A percentile compares a stretch with the other conserved stretches of the same genome.
phyloP scores from a whole-genome alignment of 2,888 invertebrate genomes.

The Diadegma fenestrale region DNA sequence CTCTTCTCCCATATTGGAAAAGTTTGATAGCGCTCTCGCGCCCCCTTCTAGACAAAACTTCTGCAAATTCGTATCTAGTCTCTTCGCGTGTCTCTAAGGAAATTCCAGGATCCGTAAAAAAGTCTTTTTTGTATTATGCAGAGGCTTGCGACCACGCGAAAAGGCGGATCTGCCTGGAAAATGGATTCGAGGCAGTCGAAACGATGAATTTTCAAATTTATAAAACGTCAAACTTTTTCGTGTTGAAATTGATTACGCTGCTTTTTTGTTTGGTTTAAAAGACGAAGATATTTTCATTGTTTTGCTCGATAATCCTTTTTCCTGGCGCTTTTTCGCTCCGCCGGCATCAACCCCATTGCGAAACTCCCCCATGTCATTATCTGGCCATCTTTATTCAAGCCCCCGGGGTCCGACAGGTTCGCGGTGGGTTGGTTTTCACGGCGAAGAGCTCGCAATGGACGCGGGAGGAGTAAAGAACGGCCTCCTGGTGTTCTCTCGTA shows the following conservation, averaged over 20 bases:
- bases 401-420: slow-evolving; percentile 67
- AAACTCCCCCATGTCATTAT: slow-evolving; percentile 76
- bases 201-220: neutral
- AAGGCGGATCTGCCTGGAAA: neutral
- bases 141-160: neutral
- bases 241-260: neutral
- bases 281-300: slow-evolving; percentile 6
- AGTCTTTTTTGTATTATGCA: neutral
- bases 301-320: slow-evolving; percentile 39
- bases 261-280: neutral
- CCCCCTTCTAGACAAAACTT: neutral
- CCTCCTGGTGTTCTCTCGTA: slow-evolving; percentile 24
- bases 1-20: slow-evolving; percentile 55
- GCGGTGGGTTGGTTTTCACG: slow-evolving; percentile 59
- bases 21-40: slow-evolving; percentile 58
- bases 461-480: slow-evolving; percentile 58
- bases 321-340: slow-evolving; percentile 6
- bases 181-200: neutral
- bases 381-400: slow-evolving; percentile 82
- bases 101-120: neutral
- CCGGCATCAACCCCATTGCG: slow-evolving; percentile 40
- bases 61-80: neutral
- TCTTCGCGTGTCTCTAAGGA: neutral
- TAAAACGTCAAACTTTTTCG: neutral
- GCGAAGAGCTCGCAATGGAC: slow-evolving; percentile 47